Conservation (phyloP, 1,140 invertebrate species). For the Euwallacea fornicatus region DNA sequence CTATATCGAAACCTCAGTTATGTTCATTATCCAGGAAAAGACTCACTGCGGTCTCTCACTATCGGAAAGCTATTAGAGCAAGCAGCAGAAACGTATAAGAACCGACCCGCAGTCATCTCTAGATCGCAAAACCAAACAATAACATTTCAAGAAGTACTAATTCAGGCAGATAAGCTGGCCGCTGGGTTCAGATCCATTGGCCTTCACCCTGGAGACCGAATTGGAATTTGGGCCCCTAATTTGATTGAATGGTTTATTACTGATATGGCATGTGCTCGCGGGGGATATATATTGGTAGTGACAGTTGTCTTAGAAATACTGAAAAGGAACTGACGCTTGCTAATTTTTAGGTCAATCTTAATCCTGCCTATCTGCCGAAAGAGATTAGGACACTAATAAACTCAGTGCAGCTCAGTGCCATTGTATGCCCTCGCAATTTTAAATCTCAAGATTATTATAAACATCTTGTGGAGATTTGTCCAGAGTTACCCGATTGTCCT, state of each 20-base stretch:
- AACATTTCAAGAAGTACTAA: constrained; percentile 65
- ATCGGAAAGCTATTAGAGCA: constrained; percentile 64
- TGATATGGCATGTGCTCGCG: constrained; percentile 75
- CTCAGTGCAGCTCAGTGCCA: constrained; percentile 73
- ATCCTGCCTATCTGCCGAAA: constrained; percentile 75
- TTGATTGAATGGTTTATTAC: constrained; percentile 78
- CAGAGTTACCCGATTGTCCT: constrained; percentile 54
- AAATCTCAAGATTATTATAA: constrained; percentile 74
- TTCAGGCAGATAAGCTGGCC: constrained; percentile 75
- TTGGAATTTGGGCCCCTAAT: constrained; percentile 92
- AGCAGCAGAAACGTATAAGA: constrained; percentile 59
- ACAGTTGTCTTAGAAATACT: constrained; percentile 8
- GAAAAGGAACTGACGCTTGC: background rate
- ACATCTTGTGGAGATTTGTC: constrained; percentile 61
- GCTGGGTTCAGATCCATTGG: constrained; percentile 78
- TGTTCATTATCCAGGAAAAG: constrained; percentile 58
- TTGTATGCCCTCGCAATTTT: constrained; percentile 68
- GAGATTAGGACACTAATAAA: constrained; percentile 82
- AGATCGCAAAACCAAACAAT: constrained; percentile 62
- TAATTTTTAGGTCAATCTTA: constrained; percentile 71
- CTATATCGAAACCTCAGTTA: constrained; percentile 51
- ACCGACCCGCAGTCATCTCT: constrained; percentile 63
- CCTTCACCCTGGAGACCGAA: constrained; percentile 74
- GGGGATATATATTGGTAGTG: constrained; percentile 77
- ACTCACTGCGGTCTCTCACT: constrained; percentile 63